A percentile compares a stretch with the other conserved stretches of the same genome.
Conservation (phyloP, 2,113 vertebrate species). For the Buteo buteo region DNA sequence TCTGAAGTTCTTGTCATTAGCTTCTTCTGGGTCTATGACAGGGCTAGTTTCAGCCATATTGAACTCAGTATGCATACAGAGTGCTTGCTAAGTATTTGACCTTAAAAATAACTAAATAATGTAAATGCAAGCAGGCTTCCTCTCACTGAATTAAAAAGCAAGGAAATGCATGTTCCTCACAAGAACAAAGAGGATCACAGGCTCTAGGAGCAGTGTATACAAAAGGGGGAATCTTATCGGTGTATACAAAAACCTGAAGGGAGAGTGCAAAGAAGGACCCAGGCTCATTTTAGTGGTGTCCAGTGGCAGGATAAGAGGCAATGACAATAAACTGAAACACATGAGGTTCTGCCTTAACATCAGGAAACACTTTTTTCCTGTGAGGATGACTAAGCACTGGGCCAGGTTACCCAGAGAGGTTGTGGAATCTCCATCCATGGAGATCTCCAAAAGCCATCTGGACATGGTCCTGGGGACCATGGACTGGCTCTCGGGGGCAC, state of each 20-base stretch:
- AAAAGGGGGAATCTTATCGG: background rate
- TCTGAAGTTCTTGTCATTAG: background rate
- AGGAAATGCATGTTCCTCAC: background rate
- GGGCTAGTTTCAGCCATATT: background rate
- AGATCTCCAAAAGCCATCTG: background rate
- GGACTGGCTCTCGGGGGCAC: rapidly evolving
- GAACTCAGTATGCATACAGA: background rate
- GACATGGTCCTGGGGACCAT: background rate
- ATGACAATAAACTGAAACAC: background rate
- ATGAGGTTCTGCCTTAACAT: background rate
- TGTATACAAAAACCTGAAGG: background rate
- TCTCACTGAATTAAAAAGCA: background rate
- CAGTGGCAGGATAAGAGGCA: background rate
- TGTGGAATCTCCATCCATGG: background rate
- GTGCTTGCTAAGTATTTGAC: background rate
- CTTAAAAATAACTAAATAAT: background rate
- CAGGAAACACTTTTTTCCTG: background rate
- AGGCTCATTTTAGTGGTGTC: background rate
- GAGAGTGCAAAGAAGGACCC: background rate
- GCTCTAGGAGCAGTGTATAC: background rate
- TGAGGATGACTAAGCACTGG: background rate
- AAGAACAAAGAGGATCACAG: background rate
- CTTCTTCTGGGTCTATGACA: background rate
- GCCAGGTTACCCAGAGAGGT: background rate
- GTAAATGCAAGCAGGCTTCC: background rate